Conservation (phyloP, 1,140 invertebrate genomes). For the Procambarus virginalis region DNA sequence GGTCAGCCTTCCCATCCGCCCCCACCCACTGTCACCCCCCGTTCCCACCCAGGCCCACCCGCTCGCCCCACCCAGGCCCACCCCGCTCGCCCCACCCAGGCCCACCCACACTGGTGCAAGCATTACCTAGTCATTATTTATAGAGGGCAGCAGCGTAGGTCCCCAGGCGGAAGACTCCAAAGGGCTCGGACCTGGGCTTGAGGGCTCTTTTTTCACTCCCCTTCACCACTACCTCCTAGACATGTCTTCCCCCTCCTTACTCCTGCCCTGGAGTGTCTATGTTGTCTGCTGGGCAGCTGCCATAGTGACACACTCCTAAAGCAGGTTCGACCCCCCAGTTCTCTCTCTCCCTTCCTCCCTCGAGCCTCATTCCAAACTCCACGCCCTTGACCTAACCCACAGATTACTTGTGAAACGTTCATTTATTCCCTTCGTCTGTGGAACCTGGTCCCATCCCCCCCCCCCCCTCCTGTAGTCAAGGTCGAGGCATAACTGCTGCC, state of each 20-base stretch:
- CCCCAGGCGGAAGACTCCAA: neutral
- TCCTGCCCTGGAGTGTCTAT: neutral
- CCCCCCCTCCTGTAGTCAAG: too few species aligned
- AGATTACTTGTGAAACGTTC: neutral
- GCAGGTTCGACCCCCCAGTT: neutral
- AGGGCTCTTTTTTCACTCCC: too few species aligned
- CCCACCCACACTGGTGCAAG: neutral
- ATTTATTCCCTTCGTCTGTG: neutral
- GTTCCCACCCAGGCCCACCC: too few species aligned
- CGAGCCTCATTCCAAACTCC: neutral
- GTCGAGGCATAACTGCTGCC: neutral
- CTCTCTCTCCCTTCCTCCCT: neutral
- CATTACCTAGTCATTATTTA: constrained; percentile 34
- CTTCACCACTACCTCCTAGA: too few species aligned
- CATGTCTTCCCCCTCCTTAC: too few species aligned
- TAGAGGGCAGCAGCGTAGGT: constrained; percentile 11
- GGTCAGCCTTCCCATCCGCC: too few species aligned
- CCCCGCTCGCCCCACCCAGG: neutral
- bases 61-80: neutral
- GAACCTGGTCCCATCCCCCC: too few species aligned
- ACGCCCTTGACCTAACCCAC: neutral
- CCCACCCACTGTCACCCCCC: neutral
- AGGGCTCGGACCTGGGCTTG: neutral
- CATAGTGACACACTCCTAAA: neutral
- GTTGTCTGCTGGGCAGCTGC: constrained; percentile 26